phyloP scores from a whole-genome alignment of 1,140 invertebrate genomes.

The Drosophila pachea region DNA sequence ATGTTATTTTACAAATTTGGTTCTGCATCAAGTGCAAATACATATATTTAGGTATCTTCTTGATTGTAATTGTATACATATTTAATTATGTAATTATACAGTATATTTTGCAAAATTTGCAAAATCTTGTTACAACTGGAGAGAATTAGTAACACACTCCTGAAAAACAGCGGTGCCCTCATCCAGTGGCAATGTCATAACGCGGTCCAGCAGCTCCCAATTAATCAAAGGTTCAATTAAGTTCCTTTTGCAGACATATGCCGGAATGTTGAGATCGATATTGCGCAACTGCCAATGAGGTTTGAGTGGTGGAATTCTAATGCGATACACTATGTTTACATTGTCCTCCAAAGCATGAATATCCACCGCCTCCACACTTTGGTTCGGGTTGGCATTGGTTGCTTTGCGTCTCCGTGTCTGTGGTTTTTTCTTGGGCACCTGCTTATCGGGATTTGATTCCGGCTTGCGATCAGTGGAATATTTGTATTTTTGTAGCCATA shows the following conservation, averaged over 20 bases:
- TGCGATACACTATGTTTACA: slow-evolving; percentile 1
- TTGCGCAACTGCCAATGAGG: slow-evolving; percentile 3
- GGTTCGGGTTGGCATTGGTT: not conserved
- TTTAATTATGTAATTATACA: no score
- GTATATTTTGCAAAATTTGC: no score
- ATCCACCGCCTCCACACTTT: not conserved
- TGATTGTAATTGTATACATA: no score
- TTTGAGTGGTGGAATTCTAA: slow-evolving; percentile 6
- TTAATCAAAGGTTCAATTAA: slow-evolving; percentile 14
- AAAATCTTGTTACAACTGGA: no score
- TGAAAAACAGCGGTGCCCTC: slow-evolving; percentile 13
- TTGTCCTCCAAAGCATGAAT: slow-evolving; percentile 4
- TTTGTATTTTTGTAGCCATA: no score
- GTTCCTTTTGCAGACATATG: slow-evolving; percentile 9
- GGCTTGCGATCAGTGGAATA: no score
- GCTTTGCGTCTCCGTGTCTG: not conserved
- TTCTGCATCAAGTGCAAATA: no score
- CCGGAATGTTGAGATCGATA: slow-evolving; percentile 13
- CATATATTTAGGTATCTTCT: no score
- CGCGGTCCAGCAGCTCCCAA: slow-evolving; percentile 26
- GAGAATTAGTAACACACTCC: not conserved
- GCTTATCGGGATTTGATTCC: not conserved
- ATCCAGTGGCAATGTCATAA: slow-evolving; percentile 12
- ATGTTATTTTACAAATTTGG: not conserved
- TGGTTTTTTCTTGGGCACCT: not conserved